Evolutionary conservation across 2,113 vertebrate genomes (phyloP).

Genomic region (Ailuropoda melanoleuca): DNA sequence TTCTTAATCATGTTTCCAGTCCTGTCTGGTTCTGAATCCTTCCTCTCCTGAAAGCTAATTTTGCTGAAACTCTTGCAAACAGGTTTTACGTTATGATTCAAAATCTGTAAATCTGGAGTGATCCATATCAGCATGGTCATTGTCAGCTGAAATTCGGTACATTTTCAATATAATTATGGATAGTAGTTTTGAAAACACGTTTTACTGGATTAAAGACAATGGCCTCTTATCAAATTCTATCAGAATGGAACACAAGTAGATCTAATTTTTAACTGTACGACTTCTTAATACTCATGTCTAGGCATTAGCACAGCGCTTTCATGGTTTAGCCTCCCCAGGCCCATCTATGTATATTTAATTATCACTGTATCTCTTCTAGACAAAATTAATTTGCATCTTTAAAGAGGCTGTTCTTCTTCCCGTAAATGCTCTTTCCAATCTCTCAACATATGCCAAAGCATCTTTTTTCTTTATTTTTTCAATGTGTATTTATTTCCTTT

Average conservation of each 20-base stretch:
- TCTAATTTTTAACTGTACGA: background rate
- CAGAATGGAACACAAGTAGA: background rate
- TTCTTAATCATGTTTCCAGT: background rate
- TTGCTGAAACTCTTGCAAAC: background rate
- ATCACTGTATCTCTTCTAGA: background rate
- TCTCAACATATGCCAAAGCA: background rate
- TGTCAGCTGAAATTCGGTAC: background rate
- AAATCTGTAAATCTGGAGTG: background rate
- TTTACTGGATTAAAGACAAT: background rate
- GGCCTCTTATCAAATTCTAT: background rate
- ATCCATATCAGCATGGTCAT: background rate
- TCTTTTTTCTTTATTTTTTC: background rate
- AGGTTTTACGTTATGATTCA: background rate
- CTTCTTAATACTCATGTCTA: background rate
- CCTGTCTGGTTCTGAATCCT: background rate
- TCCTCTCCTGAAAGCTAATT: background rate
- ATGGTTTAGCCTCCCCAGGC: background rate
- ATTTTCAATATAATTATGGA: background rate
- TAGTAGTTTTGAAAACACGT: background rate
- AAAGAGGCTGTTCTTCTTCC: background rate
- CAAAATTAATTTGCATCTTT: background rate
- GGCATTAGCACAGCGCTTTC: background rate
- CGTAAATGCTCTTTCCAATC: background rate
- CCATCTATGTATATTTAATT: background rate
- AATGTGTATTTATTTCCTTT: background rate